A percentile compares a stretch with the other conserved stretches of the same genome.
Conservation (phyloP, 2,113 vertebrate species). For the Plecotus auritus region DNA sequence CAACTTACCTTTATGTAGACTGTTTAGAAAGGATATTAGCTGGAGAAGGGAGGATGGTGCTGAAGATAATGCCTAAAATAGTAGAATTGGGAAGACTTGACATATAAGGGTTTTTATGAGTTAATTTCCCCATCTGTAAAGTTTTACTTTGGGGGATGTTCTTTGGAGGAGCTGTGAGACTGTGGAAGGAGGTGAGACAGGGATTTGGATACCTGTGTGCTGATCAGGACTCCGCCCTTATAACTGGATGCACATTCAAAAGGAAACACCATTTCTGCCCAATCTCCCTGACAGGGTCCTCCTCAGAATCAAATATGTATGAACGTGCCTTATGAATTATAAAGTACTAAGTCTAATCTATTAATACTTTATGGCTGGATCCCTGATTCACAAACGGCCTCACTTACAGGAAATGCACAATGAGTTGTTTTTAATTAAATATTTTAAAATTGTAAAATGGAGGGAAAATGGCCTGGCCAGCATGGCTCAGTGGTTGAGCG, state of each 20-base stretch:
- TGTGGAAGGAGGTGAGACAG: not conserved
- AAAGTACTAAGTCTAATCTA: not conserved
- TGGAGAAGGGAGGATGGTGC: not conserved
- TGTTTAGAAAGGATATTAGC: not conserved
- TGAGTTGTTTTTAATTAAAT: slow-evolving; percentile 5
- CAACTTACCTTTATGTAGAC: not conserved
- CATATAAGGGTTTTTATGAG: not conserved
- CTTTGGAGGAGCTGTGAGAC: not conserved
- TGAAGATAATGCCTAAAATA: not conserved
- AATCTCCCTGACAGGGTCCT: not conserved
- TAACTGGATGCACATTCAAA: not conserved
- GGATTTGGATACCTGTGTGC: not conserved
- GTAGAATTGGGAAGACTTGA: not conserved
- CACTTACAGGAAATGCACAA: not conserved
- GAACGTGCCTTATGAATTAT: slow-evolving; percentile 37
- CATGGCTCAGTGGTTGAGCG: too few species aligned
- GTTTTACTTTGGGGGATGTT: not conserved
- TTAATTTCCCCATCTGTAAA: not conserved
- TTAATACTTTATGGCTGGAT: slow-evolving; percentile 23
- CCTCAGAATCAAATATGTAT: slow-evolving; percentile 6
- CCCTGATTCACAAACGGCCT: not conserved
- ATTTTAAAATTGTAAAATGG: not conserved
- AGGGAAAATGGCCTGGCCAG: too few species aligned
- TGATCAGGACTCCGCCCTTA: not conserved
- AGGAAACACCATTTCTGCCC: not conserved